Evolutionary conservation across 2,888 invertebrate species (phyloP).

Genomic region (Aethes cnicana): DNA sequence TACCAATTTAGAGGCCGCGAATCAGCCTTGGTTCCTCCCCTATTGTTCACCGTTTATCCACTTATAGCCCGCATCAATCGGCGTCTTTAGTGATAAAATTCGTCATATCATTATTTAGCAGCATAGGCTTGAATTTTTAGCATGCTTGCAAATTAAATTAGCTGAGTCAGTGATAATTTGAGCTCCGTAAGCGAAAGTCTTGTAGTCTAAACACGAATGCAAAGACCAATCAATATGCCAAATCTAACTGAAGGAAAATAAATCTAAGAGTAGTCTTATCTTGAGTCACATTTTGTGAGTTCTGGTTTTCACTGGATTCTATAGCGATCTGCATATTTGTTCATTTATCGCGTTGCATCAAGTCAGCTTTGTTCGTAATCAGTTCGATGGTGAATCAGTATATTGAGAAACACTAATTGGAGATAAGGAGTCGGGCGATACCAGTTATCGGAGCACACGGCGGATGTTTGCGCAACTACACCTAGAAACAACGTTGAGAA

Average conservation of each 20-base stretch:
- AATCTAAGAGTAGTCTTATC: background rate
- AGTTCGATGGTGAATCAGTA: slow-evolving; percentile 19
- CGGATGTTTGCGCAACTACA: slow-evolving; percentile 65
- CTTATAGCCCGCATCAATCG: slow-evolving; percentile 38
- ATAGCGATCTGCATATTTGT: slow-evolving; percentile 3
- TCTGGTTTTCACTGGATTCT: background rate
- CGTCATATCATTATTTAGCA: slow-evolving; percentile 27
- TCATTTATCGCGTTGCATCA: slow-evolving; percentile 6
- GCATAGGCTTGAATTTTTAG: background rate
- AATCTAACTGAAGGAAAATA: too few species aligned
- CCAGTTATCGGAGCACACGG: slow-evolving; percentile 61
- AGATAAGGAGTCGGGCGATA: slow-evolving; percentile 54
- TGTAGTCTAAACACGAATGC: too few species aligned
- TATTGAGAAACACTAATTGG: slow-evolving; percentile 46
- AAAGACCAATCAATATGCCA: too few species aligned
- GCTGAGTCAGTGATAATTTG: background rate
- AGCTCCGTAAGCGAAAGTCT: slow-evolving; percentile 13
- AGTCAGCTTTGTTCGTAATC: slow-evolving; percentile 15
- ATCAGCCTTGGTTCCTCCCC: slow-evolving; percentile 38
- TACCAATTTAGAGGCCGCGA: slow-evolving; percentile 33
- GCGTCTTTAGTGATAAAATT: slow-evolving; percentile 11
- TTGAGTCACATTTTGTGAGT: background rate
- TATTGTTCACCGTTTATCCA: slow-evolving; percentile 39
- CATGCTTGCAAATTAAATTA: slow-evolving; percentile 15
- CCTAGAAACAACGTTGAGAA: slow-evolving; percentile 10